A percentile compares a stretch with the other conserved stretches of the same genome.
These are phyloP conservation scores for Elephantulus edwardii DNA, from an alignment of 2,113 vertebrate species.

Conservation along the genomic window DNA sequence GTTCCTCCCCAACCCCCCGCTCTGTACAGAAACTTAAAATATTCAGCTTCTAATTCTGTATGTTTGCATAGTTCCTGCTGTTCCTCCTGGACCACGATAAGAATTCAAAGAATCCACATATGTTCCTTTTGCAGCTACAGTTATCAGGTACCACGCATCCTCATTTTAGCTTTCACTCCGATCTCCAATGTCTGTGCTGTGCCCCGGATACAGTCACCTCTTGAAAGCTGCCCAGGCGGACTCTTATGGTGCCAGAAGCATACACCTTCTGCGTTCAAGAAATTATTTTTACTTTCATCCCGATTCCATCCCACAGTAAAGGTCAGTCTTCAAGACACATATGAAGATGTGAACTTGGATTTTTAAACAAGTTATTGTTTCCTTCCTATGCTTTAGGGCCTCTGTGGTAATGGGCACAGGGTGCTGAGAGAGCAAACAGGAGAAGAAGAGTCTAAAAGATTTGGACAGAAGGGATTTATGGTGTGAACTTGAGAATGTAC, in stretches of 20 bases:
- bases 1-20: too few species aligned
- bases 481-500: background rate
- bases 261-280: background rate
- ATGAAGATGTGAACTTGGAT: background rate
- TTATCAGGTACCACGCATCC: background rate
- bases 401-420: rapidly evolving
- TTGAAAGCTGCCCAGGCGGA: background rate
- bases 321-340: background rate
- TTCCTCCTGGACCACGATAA: constrained; percentile 10
- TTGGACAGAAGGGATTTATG: background rate
- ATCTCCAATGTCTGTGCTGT: constrained; percentile 5
- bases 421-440: background rate
- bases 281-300: background rate
- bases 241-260: background rate
- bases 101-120: constrained; percentile 34
- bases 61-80: background rate
- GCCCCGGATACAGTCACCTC: background rate
- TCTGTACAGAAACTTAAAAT: constrained; percentile 17
- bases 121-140: constrained; percentile 10
- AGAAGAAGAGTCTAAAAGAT: background rate
- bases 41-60: constrained; percentile 33
- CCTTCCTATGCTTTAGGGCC: background rate
- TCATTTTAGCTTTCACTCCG: constrained; percentile 6
- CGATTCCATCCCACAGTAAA: background rate
- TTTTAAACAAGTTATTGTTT: background rate